These are phyloP conservation scores for Melinaea marsaeus DNA, from an alignment of 2,888 invertebrate species.

Conservation along the genomic window DNA sequence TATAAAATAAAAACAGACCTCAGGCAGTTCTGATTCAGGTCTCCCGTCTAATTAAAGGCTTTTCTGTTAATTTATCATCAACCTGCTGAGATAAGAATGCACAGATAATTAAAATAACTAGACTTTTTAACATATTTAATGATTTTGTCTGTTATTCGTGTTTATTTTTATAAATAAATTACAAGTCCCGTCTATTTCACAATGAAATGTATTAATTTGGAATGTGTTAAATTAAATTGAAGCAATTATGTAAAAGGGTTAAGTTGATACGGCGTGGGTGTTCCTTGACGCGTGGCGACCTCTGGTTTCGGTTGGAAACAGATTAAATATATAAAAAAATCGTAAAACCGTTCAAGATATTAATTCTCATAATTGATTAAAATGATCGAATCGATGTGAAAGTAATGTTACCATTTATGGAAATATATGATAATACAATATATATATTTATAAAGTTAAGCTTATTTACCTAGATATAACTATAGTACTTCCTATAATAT, in stretches of 20 bases:
- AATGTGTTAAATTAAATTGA: slow-evolving; percentile 17
- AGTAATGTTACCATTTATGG: too few relatives aligned
- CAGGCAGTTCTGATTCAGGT: slow-evolving; percentile 14
- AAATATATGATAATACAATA: too few relatives aligned
- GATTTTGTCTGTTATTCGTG: not conserved
- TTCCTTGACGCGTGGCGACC: slow-evolving; percentile 1
- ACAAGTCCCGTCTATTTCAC: too few relatives aligned
- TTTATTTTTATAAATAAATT: not conserved
- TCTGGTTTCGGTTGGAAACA: slow-evolving; percentile 1
- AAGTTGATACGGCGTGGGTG: slow-evolving; percentile 17
- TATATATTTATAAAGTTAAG: too few relatives aligned
- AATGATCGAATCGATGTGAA: too few relatives aligned
- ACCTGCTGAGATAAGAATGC: slow-evolving; percentile 1
- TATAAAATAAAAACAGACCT: not conserved
- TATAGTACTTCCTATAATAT: too few relatives aligned
- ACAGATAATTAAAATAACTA: slow-evolving; percentile 5
- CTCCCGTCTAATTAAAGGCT: slow-evolving; percentile 21
- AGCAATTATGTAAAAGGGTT: slow-evolving; percentile 20
- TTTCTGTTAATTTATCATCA: slow-evolving; percentile 19
- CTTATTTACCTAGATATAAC: too few relatives aligned
- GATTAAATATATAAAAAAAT: not conserved
- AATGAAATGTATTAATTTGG: not conserved
- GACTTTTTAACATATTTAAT: not conserved
- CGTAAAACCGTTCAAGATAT: too few relatives aligned
- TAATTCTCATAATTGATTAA: too few relatives aligned